Percentiles rank a stretch among this genome's conserved stretches.
phyloP scores from a whole-genome alignment of 2,888 invertebrate genomes.

The Linnaemya tessellans region DNA sequence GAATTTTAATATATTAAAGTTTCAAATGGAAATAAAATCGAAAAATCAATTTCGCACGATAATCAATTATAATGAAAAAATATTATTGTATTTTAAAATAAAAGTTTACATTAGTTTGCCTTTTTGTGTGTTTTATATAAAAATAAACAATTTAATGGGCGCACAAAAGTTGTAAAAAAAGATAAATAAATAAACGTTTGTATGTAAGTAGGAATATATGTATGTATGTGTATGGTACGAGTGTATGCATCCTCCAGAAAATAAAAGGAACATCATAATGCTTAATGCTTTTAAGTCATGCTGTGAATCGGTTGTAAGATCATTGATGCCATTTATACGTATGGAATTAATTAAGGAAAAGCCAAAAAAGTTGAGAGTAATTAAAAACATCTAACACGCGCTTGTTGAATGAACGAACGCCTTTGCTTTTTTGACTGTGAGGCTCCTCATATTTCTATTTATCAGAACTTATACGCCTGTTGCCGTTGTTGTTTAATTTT shows the following conservation, averaged over 20 bases:
- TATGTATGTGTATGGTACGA: no score
- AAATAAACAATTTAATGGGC: constrained; percentile 39
- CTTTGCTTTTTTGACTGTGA: no score
- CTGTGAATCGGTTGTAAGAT: no score
- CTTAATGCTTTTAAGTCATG: no score
- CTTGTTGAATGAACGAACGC: no score
- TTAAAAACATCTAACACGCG: no score
- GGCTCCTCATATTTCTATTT: not conserved
- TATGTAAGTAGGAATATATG: not conserved
- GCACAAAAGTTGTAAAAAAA: constrained; percentile 6
- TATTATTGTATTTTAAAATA: constrained; percentile 30
- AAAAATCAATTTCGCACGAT: constrained; percentile 31
- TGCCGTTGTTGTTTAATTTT: no score
- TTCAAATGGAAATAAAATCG: constrained; percentile 9
- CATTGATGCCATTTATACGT: no score
- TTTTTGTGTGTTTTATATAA: constrained; percentile 37
- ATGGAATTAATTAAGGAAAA: no score
- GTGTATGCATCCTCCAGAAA: no score
- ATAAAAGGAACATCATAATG: no score
- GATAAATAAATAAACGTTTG: not conserved
- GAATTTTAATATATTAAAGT: not conserved
- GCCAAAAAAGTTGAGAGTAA: no score
- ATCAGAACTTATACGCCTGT: not conserved
- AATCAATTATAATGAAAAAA: constrained; percentile 37
- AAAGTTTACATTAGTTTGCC: not conserved